phyloP scores from a whole-genome alignment of 2,888 invertebrate species.

The Noctua janthina region DNA sequence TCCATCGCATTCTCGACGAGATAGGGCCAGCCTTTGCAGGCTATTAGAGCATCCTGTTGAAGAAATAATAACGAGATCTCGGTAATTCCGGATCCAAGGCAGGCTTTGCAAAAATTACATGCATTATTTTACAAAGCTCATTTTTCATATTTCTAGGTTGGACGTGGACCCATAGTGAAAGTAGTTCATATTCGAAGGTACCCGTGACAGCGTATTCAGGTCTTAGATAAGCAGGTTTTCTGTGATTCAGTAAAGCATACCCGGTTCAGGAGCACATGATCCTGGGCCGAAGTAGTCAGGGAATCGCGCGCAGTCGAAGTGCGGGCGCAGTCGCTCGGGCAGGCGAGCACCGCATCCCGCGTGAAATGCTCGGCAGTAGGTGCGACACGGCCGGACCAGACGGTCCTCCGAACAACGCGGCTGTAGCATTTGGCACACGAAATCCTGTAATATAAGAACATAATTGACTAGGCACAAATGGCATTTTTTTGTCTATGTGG shows the following conservation, averaged over 20 bases:
- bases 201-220: neutral
- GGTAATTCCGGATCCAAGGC: neutral
- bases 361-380: conserved; percentile 96
- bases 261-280: conserved; percentile 94
- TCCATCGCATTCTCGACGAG: conserved; percentile 95
- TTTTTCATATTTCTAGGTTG: neutral
- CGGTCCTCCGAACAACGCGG: conserved; percentile 93
- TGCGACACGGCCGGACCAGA: conserved; percentile 93
- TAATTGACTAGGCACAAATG: neutral
- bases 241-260: conserved; percentile 78
- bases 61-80: neutral
- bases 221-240: neutral
- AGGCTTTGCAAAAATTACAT: neutral
- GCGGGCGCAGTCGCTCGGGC: conserved; percentile 92
- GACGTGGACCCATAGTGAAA: neutral
- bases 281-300: conserved; percentile 94
- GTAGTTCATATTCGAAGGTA: neutral
- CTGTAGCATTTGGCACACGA: conserved; percentile 96
- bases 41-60: conserved; percentile 93
- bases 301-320: conserved; percentile 94
- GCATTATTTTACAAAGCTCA: neutral
- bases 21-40: conserved; percentile 93
- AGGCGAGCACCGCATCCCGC: conserved; percentile 95
- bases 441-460: conserved; percentile 89
- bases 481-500: neutral